Percentiles rank a stretch among this genome's conserved stretches.
Conservation (phyloP, 2,797 vertebrate species). For the Sebastes hubbsi region DNA sequence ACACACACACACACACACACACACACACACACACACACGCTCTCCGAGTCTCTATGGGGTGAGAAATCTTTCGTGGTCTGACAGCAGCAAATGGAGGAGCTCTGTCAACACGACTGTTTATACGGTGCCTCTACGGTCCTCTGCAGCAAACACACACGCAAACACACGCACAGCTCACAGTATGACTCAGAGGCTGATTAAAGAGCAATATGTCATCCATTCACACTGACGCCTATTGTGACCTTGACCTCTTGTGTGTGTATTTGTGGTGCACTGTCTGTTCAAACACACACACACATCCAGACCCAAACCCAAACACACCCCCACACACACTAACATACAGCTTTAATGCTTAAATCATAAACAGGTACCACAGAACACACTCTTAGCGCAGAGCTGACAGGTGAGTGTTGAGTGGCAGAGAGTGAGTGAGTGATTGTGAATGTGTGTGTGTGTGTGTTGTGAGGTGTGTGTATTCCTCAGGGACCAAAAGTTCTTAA, state of each 20-base stretch:
- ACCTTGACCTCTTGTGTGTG: constrained; percentile 43
- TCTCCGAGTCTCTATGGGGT: constrained; percentile 35
- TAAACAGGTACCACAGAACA: constrained; percentile 46
- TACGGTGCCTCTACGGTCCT: constrained; percentile 20
- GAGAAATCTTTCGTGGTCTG: constrained; percentile 53
- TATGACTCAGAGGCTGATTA: constrained; percentile 51
- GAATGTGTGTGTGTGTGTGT: not conserved
- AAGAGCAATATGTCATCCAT: constrained; percentile 36
- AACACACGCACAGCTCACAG: constrained; percentile 4
- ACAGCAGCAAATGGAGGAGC: constrained; percentile 48
- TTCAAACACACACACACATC: not conserved
- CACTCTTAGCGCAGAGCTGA: constrained; percentile 33
- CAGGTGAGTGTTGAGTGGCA: constrained; percentile 51
- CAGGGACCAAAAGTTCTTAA: constrained; percentile 51
- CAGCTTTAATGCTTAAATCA: constrained; percentile 40
- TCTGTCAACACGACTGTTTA: constrained; percentile 65
- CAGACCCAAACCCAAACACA: not conserved
- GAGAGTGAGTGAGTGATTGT: constrained; percentile 19
- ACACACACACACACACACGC: constrained; percentile 6
- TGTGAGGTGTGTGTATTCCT: constrained; percentile 30
- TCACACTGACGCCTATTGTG: constrained; percentile 18
- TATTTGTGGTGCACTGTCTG: not conserved
- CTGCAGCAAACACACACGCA: constrained; percentile 20
- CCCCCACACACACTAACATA: constrained; percentile 12
- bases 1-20: constrained; percentile 16